These are phyloP conservation scores for Indicator maculatus DNA, from an alignment of 2,113 vertebrate genomes.

Conservation along the genomic window DNA sequence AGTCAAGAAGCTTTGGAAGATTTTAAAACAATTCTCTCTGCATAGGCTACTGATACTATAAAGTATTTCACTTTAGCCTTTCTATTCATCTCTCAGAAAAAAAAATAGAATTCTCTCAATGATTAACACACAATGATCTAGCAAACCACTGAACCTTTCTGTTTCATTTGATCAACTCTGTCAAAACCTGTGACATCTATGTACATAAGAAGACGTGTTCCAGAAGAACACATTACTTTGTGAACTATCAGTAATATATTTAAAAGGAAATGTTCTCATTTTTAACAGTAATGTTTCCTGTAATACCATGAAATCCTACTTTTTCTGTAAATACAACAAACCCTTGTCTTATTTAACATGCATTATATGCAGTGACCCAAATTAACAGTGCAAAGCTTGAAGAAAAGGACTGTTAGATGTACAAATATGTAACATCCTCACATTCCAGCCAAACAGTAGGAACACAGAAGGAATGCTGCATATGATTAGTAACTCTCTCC, in stretches of 20 bases:
- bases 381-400: slow-evolving; percentile 12
- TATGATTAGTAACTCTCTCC: background rate
- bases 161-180: background rate
- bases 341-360: slow-evolving; percentile 27
- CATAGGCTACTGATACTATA: background rate
- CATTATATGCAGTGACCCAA: slow-evolving; percentile 53
- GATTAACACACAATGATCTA: background rate
- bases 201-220: background rate
- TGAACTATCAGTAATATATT: background rate
- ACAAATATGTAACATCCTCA: background rate
- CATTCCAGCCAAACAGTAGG: background rate
- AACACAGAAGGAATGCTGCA: background rate
- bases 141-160: background rate
- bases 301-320: background rate
- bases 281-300: background rate
- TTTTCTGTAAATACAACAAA: background rate
- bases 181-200: rapidly evolving
- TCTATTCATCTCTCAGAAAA: background rate
- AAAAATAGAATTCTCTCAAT: background rate
- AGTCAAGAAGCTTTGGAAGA: background rate
- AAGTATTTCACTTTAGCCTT: background rate
- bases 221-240: background rate
- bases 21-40: background rate
- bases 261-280: background rate
- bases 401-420: background rate